Conservation (phyloP, 2,888 invertebrate genomes). For the Frankliniella fusca region DNA sequence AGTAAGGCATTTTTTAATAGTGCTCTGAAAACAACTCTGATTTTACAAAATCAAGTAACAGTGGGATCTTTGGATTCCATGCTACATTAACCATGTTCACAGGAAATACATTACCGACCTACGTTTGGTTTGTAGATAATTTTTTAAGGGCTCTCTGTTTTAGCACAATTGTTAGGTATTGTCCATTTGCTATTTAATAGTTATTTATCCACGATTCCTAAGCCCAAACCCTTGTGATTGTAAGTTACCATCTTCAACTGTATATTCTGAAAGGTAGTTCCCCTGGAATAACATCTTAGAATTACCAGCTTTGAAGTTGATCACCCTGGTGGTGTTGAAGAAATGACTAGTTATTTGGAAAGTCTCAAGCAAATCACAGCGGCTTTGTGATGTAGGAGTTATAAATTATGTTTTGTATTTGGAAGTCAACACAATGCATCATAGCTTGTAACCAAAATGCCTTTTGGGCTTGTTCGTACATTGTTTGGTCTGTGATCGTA, state of each 20-base stretch:
- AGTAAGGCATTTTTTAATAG: background rate
- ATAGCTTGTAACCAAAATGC: background rate
- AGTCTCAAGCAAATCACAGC: too few relatives aligned
- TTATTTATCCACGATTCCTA: background rate
- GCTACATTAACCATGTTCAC: background rate
- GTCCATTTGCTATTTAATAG: constrained; percentile 5
- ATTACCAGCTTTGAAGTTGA: too few relatives aligned
- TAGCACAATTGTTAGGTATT: background rate
- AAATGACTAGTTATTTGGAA: too few relatives aligned
- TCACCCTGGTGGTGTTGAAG: too few relatives aligned
- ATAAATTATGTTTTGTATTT: too few relatives aligned
- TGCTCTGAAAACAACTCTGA: background rate
- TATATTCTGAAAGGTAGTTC: background rate
- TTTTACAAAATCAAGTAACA: background rate
- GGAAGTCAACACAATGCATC: background rate
- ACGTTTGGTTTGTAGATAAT: background rate
- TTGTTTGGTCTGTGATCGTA: constrained; percentile 14
- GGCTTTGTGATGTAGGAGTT: too few relatives aligned
- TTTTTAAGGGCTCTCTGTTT: background rate
- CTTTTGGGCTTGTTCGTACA: background rate
- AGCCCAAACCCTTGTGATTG: background rate
- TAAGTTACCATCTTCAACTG: background rate
- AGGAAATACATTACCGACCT: background rate
- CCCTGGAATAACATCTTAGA: too few relatives aligned
- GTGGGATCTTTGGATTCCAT: background rate